phyloP scores from a whole-genome alignment of 2,797 vertebrate species.

The Fistularia tabacaria region DNA sequence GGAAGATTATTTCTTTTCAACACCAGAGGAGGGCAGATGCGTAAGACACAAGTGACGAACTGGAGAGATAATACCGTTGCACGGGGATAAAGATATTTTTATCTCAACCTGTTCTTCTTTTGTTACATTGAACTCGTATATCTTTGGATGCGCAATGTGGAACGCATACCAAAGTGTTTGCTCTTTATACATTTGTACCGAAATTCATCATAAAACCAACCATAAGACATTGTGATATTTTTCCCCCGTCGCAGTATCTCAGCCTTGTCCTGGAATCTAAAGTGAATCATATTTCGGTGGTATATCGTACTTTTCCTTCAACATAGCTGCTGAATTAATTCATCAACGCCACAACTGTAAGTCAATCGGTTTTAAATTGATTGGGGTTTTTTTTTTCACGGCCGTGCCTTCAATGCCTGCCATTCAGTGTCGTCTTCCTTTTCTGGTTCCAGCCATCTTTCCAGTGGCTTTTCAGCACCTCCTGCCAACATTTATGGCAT shows the following conservation, averaged over 20 bases:
- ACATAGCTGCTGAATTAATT: slow-evolving; percentile 34
- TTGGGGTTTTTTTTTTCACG: slow-evolving; percentile 29
- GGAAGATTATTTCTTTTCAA: slow-evolving; percentile 48
- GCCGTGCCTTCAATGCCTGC: slow-evolving; percentile 35
- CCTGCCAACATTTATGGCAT: slow-evolving; percentile 43
- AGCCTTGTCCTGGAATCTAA: neutral
- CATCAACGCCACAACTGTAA: slow-evolving; percentile 13
- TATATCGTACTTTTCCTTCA: slow-evolving; percentile 52
- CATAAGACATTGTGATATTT: too few relatives aligned
- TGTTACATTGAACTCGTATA: too few relatives aligned
- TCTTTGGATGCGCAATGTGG: neutral
- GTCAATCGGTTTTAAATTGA: slow-evolving; percentile 47
- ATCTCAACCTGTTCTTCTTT: slow-evolving; percentile 19
- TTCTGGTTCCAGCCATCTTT: slow-evolving; percentile 33
- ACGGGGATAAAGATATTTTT: neutral
- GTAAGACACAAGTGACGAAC: slow-evolving; percentile 6
- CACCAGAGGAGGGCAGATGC: slow-evolving; percentile 13
- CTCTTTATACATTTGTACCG: slow-evolving; percentile 7
- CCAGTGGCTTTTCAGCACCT: slow-evolving; percentile 43
- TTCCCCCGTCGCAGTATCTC: too few relatives aligned
- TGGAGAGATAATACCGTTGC: slow-evolving; percentile 15
- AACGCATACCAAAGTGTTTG: slow-evolving; percentile 15
- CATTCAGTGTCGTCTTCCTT: slow-evolving; percentile 43
- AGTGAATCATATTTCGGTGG: slow-evolving; percentile 35
- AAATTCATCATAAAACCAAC: too few relatives aligned